Evolutionary conservation across 2,113 vertebrate species (phyloP).

Genomic region (Xiphophorus couchianus): DNA sequence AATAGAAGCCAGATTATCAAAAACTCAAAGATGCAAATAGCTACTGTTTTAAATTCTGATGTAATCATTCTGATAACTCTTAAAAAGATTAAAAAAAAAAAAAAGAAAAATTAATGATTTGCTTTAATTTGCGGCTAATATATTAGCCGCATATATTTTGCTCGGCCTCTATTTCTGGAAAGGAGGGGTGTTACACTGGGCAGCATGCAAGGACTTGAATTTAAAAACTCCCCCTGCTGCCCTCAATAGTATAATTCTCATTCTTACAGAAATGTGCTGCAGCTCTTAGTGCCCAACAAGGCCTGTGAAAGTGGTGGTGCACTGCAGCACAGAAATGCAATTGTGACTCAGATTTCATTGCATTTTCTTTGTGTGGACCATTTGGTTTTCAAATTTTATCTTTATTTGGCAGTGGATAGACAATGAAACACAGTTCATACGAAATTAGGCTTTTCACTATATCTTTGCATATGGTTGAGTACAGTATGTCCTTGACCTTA

Average conservation of each 20-base stretch:
- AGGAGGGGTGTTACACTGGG: constrained; percentile 65
- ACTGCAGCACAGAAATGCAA: constrained; percentile 67
- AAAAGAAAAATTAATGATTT: not conserved
- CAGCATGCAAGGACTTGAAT: constrained; percentile 63
- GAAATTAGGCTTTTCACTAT: not conserved
- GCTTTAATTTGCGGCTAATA: not conserved
- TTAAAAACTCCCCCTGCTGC: constrained; percentile 24
- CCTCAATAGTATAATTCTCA: constrained; percentile 71
- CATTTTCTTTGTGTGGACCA: constrained; percentile 43
- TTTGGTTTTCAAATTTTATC: constrained; percentile 23
- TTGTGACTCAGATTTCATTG: constrained; percentile 54
- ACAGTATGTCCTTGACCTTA: not conserved
- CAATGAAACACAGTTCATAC: constrained; percentile 7
- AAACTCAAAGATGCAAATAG: not conserved
- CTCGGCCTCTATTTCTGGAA: constrained; percentile 60
- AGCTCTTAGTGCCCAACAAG: constrained; percentile 63
- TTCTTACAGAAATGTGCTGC: constrained; percentile 69
- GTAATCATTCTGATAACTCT: not conserved
- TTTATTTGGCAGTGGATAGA: constrained; percentile 1
- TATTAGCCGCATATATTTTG: constrained; percentile 18
- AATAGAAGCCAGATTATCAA: not conserved
- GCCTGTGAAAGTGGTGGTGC: constrained; percentile 61
- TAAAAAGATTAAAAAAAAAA: no score
- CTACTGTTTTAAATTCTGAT: not conserved
- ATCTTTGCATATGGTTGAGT: not conserved